Base-by-base conservation (phyloP, 1,140 invertebrate genomes). In the Cydia splendana region DNA sequence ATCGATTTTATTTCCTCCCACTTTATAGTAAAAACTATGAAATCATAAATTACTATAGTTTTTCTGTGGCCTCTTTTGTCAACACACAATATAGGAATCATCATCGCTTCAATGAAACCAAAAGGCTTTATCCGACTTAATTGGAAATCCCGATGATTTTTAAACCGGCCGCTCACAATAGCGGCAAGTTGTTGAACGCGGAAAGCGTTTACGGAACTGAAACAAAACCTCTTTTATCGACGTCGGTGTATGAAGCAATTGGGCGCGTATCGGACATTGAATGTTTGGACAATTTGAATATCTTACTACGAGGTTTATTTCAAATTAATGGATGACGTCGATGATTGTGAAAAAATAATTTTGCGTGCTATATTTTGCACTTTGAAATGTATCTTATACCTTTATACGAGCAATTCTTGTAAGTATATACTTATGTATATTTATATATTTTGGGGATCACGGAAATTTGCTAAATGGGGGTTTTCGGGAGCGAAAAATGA, bases 211-310 rank as follows among this genome's bases (percentile, higher is more conserved):
- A 71, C 67, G 38, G 34, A n/a, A 69, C 57, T 62, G 57, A n/a
- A 71, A 71, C 67, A 71, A 71, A 71, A 71, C 67, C 67, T 71
- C 67, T 45, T 71, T 71, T 71, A 42, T 71, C 67, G 67, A 71
- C 34, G 67, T 18, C 67, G 57, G 57, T 71, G 67, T 71, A 71
- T 71, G 67, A 71, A 71, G 67, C 67, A 71, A 71, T 71, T 71
- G 67, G 18, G 67, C 30, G 67, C 67, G 67, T 38, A 71, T 38
- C 67, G 67, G 67, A 71, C 67, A 71, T 71, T 71, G 34, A 71
- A 38, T 71, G 67, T 71, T 71, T 71, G 67, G 38, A 38, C 28
- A 71, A 71, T 71, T 71, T 71, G 67, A 71, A 71, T 71, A 18
- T 71, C 57, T 24, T 62, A 62, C 57, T 62, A 62, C 20, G 57